Base-by-base conservation (phyloP, 2,797 vertebrate genomes). In the Hippocampus kuda region DNA sequence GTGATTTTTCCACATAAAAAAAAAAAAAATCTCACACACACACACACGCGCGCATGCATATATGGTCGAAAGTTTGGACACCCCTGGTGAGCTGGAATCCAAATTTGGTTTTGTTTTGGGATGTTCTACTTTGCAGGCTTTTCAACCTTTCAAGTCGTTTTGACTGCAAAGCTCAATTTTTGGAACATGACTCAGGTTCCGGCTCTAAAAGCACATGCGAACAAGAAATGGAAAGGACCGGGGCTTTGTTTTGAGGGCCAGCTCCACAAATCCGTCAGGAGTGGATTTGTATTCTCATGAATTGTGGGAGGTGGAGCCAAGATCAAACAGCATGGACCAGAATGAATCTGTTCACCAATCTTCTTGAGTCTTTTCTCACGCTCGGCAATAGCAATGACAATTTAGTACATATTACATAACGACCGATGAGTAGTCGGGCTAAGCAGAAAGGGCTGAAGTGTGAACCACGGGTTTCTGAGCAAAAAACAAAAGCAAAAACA, bases 331-430 rank as follows among this genome's bases (percentile, higher is more conserved):
- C 30, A 7, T 0, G 30, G 8, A 16, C 59, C 59, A 61, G 59
- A 61, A 61, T 6, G 27, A 30, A 30, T 27, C 57, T 4, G 57
- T 60, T 60, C 27, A 20, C 34, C 30, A 60, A 34, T 60, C 13
- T 30, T 38, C 34, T 38, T 38, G 34, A 38, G 34, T 38, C 16
- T 30, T 38, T 60, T 60, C 27, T 20, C 59, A 61, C 8, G 30
- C 30, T 61, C 27, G 4, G 59, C 59, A 34, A 61, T 38, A 61
- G 38, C 59, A 38, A 61, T 22, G 38, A 61, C 59, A 61, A 61
- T 38, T 61, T 61, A 61, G 34, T 8, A 61, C 59, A 61, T 27
- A 61, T 38, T 61, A 61, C 59, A 38, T 61, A 61, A 61, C 30
- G 27, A 20, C 5, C 6, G 7, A 20, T 15, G 27, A 61, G 30